Evolutionary conservation across 2,888 invertebrate genomes (phyloP).

Genomic region (Sisyra terminalis): DNA sequence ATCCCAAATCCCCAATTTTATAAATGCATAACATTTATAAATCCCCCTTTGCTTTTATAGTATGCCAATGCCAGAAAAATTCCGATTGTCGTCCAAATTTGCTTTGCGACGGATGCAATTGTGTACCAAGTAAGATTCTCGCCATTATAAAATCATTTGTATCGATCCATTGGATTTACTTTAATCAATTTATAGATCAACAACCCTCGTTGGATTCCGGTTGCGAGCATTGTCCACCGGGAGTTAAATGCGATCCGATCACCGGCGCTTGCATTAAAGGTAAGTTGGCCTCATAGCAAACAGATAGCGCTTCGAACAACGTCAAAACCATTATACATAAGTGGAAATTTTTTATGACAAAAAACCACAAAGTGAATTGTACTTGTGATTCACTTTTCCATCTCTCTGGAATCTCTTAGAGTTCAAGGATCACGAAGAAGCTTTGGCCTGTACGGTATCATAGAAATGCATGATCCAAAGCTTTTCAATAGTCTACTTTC

Average conservation of each 20-base stretch:
- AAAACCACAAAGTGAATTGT: no score
- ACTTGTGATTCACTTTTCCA: no score
- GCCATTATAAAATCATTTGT: no score
- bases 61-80: constrained; percentile 53
- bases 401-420: no score
- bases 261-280: constrained; percentile 75
- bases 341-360: no score
- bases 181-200: no score
- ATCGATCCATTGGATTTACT: background rate
- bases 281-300: constrained; percentile 29
- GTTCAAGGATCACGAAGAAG: no score
- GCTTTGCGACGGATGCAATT: constrained; percentile 55
- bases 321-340: no score
- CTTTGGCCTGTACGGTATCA: no score
- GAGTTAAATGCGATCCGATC: constrained; percentile 57
- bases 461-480: no score
- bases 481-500: no score
- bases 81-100: constrained; percentile 44
- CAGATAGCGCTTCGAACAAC: no score
- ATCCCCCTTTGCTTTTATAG: constrained; percentile 25
- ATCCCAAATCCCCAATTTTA: background rate
- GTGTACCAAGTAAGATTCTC: constrained; percentile 39
- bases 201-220: constrained; percentile 22
- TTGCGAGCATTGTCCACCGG: constrained; percentile 64
- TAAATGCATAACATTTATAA: background rate